Percentiles rank a stretch among this genome's conserved stretches.
Evolutionary conservation across 2,113 vertebrate genomes (phyloP).

Genomic region (Apus apus): DNA sequence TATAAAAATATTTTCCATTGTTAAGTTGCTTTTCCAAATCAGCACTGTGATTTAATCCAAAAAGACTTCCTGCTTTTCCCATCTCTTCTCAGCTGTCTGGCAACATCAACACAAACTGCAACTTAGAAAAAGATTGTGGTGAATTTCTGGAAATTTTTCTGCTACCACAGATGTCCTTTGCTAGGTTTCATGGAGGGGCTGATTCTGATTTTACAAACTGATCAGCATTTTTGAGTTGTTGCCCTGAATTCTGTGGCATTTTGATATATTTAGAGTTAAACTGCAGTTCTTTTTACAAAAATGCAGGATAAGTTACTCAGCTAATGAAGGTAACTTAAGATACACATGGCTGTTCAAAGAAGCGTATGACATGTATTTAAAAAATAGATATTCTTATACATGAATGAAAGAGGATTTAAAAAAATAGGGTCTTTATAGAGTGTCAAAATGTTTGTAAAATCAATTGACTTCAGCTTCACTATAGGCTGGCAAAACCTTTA

Average conservation of each 20-base stretch:
- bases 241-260: constrained; percentile 78
- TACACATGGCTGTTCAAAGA: constrained; percentile 14
- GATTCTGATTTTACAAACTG: constrained; percentile 80
- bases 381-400: neutral
- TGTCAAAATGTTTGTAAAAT: neutral
- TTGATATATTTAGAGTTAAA: constrained; percentile 80
- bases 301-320: constrained; percentile 62
- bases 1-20: constrained; percentile 31
- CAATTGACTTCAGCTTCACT: neutral
- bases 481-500: neutral
- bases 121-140: constrained; percentile 73
- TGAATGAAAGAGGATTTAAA: neutral
- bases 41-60: constrained; percentile 71
- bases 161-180: constrained; percentile 75
- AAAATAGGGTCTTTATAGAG: neutral
- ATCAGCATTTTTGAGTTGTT: constrained; percentile 78
- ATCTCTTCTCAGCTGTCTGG: constrained; percentile 73
- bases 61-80: constrained; percentile 78
- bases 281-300: constrained; percentile 71
- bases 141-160: constrained; percentile 75
- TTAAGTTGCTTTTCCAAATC: constrained; percentile 73
- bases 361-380: neutral
- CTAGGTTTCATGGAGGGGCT: constrained; percentile 66
- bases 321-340: constrained; percentile 73
- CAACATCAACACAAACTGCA: constrained; percentile 74